These are phyloP conservation scores for Bombylius discolor DNA, from an alignment of 2,888 invertebrate species.

Conservation along the genomic window DNA sequence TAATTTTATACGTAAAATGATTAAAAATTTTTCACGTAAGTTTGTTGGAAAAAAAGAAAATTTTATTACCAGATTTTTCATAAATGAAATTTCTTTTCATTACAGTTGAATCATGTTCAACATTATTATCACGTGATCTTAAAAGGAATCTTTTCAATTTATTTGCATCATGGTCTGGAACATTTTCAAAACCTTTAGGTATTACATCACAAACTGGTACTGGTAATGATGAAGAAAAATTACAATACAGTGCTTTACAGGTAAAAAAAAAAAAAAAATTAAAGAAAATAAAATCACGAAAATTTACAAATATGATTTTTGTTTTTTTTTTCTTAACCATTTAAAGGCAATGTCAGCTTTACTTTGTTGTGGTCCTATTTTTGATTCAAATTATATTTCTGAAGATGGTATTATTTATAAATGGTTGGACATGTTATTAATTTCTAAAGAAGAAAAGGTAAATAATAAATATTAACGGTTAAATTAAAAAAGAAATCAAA, in stretches of 20 bases:
- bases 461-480: constrained; percentile 3
- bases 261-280: constrained; percentile 23
- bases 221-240: constrained; percentile 42
- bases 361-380: constrained; percentile 90
- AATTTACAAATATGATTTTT: not conserved
- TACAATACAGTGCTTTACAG: constrained; percentile 49
- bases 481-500: too few species aligned
- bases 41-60: constrained; percentile 13
- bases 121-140: constrained; percentile 74
- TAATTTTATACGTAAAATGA: constrained; percentile 83
- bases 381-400: constrained; percentile 67
- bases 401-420: constrained; percentile 89
- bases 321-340: constrained; percentile 1
- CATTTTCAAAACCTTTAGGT: constrained; percentile 60
- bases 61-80: too few species aligned
- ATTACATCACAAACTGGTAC: constrained; percentile 35
- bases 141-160: constrained; percentile 78
- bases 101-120: constrained; percentile 75
- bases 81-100: not conserved
- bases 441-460: constrained; percentile 77
- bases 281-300: not conserved
- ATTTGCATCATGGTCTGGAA: constrained; percentile 90
- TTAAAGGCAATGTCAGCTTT: constrained; percentile 88
- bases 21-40: constrained; percentile 85
- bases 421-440: constrained; percentile 85